Percentiles rank a stretch among this genome's conserved stretches.
phyloP scores from a whole-genome alignment of 2,888 invertebrate species.

The Leptothorax acervorum region DNA sequence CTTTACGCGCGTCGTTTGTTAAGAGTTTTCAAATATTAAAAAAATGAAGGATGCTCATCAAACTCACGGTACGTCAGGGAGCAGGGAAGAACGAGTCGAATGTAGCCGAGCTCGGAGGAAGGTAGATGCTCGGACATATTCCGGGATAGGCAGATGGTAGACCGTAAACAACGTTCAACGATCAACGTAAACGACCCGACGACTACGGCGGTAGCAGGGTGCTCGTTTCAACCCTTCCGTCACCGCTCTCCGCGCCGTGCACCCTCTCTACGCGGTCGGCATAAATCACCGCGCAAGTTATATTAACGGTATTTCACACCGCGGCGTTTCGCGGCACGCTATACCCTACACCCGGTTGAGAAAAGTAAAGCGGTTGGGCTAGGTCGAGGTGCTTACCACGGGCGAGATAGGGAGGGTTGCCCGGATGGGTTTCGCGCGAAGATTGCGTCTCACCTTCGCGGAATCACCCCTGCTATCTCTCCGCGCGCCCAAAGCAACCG shows the following conservation, averaged over 20 bases:
- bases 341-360: slow-evolving; percentile 20
- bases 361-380: slow-evolving; percentile 50
- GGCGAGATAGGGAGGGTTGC: slow-evolving; percentile 40
- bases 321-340: slow-evolving; percentile 62
- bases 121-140: slow-evolving; percentile 25
- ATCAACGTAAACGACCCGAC: slow-evolving; percentile 49
- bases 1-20: slow-evolving; percentile 26
- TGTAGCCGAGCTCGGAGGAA: slow-evolving; percentile 6
- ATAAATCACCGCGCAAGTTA: slow-evolving; percentile 80
- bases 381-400: slow-evolving; percentile 47
- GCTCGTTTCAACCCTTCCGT: slow-evolving; percentile 57
- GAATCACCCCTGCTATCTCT: slow-evolving; percentile 43
- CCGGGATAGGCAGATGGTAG: slow-evolving; percentile 39
- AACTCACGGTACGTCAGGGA: neutral
- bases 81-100: neutral
- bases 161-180: slow-evolving; percentile 71
- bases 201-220: neutral
- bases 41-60: neutral
- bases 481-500: slow-evolving; percentile 32
- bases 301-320: slow-evolving; percentile 81
- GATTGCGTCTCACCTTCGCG: slow-evolving; percentile 49
- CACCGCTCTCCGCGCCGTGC: slow-evolving; percentile 37
- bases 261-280: slow-evolving; percentile 44
- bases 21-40: slow-evolving; percentile 30
- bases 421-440: slow-evolving; percentile 41